These are phyloP conservation scores for Synanthedon formicaeformis DNA, from an alignment of 2,888 invertebrate species.

Conservation along the genomic window DNA sequence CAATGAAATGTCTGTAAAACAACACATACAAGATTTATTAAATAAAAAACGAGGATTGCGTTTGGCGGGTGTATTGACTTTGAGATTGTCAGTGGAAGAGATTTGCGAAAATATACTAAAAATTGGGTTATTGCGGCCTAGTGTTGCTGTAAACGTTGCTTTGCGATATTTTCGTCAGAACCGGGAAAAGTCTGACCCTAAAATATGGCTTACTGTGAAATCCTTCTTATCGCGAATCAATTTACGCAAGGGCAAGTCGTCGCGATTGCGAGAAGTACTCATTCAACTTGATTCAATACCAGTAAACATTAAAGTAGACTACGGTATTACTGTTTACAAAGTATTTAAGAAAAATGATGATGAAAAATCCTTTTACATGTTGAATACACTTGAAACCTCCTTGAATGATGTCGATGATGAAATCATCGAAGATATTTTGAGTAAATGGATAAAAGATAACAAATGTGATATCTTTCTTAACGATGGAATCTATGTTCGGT, in stretches of 20 bases:
- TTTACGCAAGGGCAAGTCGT: constrained; percentile 8
- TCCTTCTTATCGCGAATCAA: constrained; percentile 19
- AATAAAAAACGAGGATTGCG: constrained; percentile 23
- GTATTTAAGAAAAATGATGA: constrained; percentile 12
- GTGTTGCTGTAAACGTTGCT: constrained; percentile 22
- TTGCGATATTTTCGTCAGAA: constrained; percentile 15
- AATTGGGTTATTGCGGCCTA: constrained; percentile 21
- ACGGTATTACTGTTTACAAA: constrained; percentile 23
- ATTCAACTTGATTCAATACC: constrained; percentile 17
- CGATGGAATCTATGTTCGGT: constrained; percentile 13
- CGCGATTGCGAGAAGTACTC: constrained; percentile 6
- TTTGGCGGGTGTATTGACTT: constrained; percentile 24
- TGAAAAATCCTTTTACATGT: constrained; percentile 11
- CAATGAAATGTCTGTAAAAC: constrained; percentile 15
- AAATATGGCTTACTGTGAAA: constrained; percentile 32
- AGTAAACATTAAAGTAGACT: constrained; percentile 22
- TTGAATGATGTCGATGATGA: constrained; percentile 17
- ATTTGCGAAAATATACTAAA: constrained; percentile 13
- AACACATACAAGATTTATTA: constrained; percentile 16
- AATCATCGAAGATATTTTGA: constrained; percentile 15
- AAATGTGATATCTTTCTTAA: constrained; percentile 13
- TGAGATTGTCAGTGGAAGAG: constrained; percentile 12
- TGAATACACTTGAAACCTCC: constrained; percentile 19
- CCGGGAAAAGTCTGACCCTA: constrained; percentile 12
- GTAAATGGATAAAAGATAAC: constrained; percentile 3